phyloP scores from a whole-genome alignment of 2,888 invertebrate genomes.

The Euproctis similis region DNA sequence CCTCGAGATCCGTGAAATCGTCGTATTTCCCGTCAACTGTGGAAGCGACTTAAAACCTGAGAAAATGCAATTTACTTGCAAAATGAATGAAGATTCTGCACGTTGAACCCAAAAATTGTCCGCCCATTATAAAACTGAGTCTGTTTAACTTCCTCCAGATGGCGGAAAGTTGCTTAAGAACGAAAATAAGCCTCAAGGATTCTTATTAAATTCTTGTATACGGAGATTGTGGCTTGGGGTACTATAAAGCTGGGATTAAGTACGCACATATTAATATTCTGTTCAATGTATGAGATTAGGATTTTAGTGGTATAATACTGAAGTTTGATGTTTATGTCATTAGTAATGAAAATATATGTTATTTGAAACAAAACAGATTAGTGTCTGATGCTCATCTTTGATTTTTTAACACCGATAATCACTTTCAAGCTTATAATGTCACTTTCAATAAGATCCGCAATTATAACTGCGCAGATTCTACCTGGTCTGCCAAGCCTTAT shows the following conservation, averaged over 20 bases:
- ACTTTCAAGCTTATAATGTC: no score
- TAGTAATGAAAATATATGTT: no score
- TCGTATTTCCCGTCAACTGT: slow-evolving; percentile 16
- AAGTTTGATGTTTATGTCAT: not conserved
- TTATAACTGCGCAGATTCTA: no score
- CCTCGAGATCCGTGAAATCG: slow-evolving; percentile 15
- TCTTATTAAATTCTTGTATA: slow-evolving; percentile 13
- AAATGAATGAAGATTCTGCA: slow-evolving; percentile 25
- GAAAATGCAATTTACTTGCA: slow-evolving; percentile 30
- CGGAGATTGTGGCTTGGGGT: slow-evolving; percentile 4
- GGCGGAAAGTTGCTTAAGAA: slow-evolving; percentile 10
- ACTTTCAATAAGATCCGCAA: no score
- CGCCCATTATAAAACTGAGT: slow-evolving; percentile 15
- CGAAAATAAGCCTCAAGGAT: slow-evolving; percentile 11
- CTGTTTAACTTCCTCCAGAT: slow-evolving; percentile 15
- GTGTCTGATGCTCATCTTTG: no score
- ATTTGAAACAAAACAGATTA: no score
- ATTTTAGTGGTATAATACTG: slow-evolving; percentile 2
- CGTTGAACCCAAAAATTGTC: slow-evolving; percentile 15
- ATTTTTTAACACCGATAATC: no score
- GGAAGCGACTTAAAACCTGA: slow-evolving; percentile 23
- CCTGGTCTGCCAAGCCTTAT: no score
- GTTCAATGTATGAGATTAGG: slow-evolving; percentile 7
- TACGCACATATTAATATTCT: slow-evolving; percentile 6
- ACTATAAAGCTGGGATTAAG: slow-evolving; percentile 5